Evolutionary conservation across 2,113 vertebrate species (phyloP), one percentile per base, ranked within the genome.

Genomic region (Eidolon helvum): DNA sequence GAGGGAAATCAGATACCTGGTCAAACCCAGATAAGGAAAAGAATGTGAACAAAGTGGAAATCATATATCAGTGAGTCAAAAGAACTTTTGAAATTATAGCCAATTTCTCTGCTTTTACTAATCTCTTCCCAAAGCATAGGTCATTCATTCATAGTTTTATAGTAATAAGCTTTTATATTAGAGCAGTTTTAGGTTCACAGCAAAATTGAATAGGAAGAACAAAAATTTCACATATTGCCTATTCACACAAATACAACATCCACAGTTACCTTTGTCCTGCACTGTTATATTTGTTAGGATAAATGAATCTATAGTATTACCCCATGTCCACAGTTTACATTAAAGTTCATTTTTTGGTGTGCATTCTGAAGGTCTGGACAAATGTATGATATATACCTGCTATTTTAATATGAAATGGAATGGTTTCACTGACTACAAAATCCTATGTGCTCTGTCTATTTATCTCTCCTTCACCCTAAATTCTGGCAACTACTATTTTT

Each of bases 1-100:
- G 0, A 99, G 98, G 53, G 99, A 99, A 93, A 99, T 99, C 72
- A 99, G 97, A 19, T 99, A 99, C 97, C 99, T 99, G 98, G 68
- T 96, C 90, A 79, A 90, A 50, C 84, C 69, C 6, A 87, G 97
- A 98, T 98, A 99, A 99, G 98, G 97, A 88, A n/a, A 28, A 69
- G 16, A 69, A 69, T 69, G 66, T 72, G 69, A 72, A 72, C 11
- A 26, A 79, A 65, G 12, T 86, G 59, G 59, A 85, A 94, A 79
- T 6, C 22, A 89, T 15, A 61, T 35, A 80, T 75, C 22, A 30
- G 30, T 28, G 55, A 90, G 28, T 82, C 22, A 74, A 66, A 89
- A 79, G 24, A 26, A 8, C 24, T 59, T 57, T 40, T 21, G 69
- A 30, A 95, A 90, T 77, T 87, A 78, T 21, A 38, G 7, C 35